Percentiles rank a stretch among this genome's conserved stretches.
Evolutionary conservation across 2,113 vertebrate species (phyloP).

Genomic region (Pogonocichla stellata): DNA sequence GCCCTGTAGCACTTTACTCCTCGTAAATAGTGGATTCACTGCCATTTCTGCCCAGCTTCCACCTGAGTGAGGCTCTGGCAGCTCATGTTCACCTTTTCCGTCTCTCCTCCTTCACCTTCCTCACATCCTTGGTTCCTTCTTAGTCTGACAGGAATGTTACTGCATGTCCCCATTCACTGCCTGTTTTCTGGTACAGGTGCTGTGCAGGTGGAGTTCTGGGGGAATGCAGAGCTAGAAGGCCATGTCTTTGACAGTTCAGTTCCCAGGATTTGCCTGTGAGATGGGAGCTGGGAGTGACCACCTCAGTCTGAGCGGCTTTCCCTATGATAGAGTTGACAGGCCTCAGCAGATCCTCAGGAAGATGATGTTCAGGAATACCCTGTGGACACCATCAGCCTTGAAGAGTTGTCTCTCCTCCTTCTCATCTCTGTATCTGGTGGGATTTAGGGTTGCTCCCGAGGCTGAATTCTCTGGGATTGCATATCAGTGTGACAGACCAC

Average conservation of each 20-base stretch:
- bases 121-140: not conserved
- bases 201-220: not conserved
- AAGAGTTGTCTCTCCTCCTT: not conserved
- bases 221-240: not conserved
- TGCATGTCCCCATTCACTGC: not conserved
- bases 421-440: not conserved
- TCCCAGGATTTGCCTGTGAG: not conserved
- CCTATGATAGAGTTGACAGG: not conserved
- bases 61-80: conserved; percentile 1
- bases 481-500: not conserved
- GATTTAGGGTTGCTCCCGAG: not conserved
- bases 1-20: conserved; percentile 48
- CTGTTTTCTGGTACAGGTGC: not conserved
- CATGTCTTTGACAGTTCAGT: not conserved
- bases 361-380: not conserved
- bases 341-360: not conserved
- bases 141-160: not conserved
- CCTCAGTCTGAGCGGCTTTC: not conserved
- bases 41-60: conserved; percentile 9
- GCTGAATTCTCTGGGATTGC: not conserved
- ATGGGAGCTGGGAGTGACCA: not conserved
- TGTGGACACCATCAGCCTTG: not conserved
- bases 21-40: conserved; percentile 32
- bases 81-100: not conserved
- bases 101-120: not conserved